Evolutionary conservation across 2,888 invertebrate species (phyloP), one percentile per base, ranked within the genome.

Genomic region (Gerosis bhagava): DNA sequence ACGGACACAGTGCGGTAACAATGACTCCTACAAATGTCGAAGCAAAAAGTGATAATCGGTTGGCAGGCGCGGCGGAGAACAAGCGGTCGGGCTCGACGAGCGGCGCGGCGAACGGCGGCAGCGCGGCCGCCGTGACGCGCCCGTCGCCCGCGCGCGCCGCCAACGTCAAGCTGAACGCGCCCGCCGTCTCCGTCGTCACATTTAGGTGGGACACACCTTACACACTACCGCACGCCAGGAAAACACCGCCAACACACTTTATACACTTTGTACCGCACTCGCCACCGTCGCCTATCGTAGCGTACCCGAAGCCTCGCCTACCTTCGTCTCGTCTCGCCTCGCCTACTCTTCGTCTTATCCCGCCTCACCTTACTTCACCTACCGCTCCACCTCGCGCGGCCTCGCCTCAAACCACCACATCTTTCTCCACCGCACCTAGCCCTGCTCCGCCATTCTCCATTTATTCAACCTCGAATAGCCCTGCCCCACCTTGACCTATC

Each of bases 181-280:
- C 95, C 65, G 94, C 95, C 65, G 94, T 96, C 79, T 95, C 95
- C 82, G 95, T 96, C 83, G 96, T 96, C 89, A 96, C 96, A 89
- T 96, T 96, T 94, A 96, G 96, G 96, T 96, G 94, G 94, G 94
- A 93, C 91, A n/a, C n/a, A n/a, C 90, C 89, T 90, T 90, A 89
- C 91, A 86, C 81, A 73, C 67, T 75, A 79, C 81, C 83, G 80
- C 90, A 82, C 89, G 76, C 84, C 91, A 91, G 92, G 92, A 92
- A 92, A 93, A 93, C 90, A 91, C 87, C 89, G 90, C 89, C 86
- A n/a, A n/a, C n/a, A n/a, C n/a, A n/a, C n/a, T n/a, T n/a, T n/a
- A n/a, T n/a, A 76, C 76, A 70, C 70, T 59, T 56, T 57, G 53
- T 73, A 50, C 64, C 15, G 22, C 44, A 29, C 36, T 5, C 12